These are phyloP conservation scores for Pontoporia blainvillei DNA, from an alignment of 2,113 vertebrate species.

Conservation along the genomic window DNA sequence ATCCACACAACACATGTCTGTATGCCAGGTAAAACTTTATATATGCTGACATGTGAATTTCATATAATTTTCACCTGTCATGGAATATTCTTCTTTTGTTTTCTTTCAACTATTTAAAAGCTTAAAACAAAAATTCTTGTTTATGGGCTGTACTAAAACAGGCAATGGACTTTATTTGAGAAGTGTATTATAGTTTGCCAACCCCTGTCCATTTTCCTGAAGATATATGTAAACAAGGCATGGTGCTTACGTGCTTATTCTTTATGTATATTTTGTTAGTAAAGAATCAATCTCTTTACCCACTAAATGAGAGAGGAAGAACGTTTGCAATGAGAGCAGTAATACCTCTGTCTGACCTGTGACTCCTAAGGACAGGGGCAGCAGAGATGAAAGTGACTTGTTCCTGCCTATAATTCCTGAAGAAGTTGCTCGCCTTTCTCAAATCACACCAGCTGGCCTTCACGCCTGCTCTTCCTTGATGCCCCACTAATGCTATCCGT, in stretches of 20 bases:
- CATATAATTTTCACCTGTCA: neutral
- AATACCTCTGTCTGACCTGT: neutral
- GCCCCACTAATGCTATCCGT: neutral
- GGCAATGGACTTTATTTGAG: neutral
- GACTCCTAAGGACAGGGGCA: neutral
- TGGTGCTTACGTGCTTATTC: neutral
- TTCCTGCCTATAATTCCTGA: neutral
- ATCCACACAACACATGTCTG: neutral
- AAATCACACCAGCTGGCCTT: neutral
- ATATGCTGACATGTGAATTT: neutral
- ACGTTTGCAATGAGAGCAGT: neutral
- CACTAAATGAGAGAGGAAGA: neutral
- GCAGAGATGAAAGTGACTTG: fast-evolving
- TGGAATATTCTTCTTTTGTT: neutral
- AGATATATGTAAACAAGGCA: neutral
- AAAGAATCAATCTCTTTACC: neutral
- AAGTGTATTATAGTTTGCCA: neutral
- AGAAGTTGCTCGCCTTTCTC: neutral
- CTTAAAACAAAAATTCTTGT: neutral
- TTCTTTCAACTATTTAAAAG: neutral
- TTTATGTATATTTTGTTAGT: neutral
- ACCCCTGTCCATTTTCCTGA: neutral
- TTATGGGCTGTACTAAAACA: neutral
- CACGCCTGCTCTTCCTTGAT: neutral
- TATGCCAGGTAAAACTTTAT: neutral